phyloP scores from a whole-genome alignment of 2,113 vertebrate genomes.

The Planiliza haematocheilus region DNA sequence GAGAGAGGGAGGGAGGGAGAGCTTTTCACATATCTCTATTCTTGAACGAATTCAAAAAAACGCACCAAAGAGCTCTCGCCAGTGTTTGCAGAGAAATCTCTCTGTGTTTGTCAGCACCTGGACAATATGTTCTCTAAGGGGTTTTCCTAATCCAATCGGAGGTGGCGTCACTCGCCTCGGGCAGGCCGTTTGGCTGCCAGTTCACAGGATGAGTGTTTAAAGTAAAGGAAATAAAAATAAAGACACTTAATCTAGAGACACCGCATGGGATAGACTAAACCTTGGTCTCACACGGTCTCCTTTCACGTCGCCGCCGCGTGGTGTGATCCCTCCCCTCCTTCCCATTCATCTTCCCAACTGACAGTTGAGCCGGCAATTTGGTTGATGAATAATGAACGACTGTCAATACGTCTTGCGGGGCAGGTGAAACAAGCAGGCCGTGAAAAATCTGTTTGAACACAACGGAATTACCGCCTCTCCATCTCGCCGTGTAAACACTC shows the following conservation, averaged over 20 bases:
- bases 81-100: conserved; percentile 27
- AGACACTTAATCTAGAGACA: conserved; percentile 41
- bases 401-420: conserved; percentile 33
- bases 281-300: not conserved
- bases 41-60: conserved; percentile 47
- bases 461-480: not conserved
- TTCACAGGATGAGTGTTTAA: conserved; percentile 22
- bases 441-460: conserved; percentile 28
- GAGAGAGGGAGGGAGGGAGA: not conserved
- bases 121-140: conserved; percentile 49
- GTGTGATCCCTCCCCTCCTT: no score
- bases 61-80: no score
- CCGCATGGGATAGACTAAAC: conserved; percentile 41
- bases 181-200: not conserved
- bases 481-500: conserved; percentile 15
- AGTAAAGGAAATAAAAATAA: conserved; percentile 47
- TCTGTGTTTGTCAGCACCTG: conserved; percentile 41
- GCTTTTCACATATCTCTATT: conserved; percentile 41
- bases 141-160: conserved; percentile 60
- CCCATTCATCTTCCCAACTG: conserved; percentile 20
- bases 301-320: not conserved
- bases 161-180: conserved; percentile 38
- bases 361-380: conserved; percentile 22
- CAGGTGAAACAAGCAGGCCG: conserved; percentile 35
- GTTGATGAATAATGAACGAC: conserved; percentile 50